phyloP scores from a whole-genome alignment of 2,113 vertebrate genomes.

The Perca schrenkii region DNA sequence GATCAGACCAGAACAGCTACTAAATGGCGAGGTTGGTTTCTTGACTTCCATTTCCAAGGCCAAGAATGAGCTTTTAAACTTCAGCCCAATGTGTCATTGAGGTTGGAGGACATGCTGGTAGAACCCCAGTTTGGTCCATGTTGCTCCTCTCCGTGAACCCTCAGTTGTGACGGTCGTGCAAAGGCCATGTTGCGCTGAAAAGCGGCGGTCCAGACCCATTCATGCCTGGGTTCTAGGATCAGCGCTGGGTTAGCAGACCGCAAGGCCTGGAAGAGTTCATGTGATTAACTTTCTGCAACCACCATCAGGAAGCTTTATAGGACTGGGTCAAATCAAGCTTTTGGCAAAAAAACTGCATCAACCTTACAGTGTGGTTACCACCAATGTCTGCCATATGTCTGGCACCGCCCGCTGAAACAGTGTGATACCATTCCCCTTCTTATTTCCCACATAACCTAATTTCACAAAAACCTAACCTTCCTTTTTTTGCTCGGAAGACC shows the following conservation, averaged over 20 bases:
- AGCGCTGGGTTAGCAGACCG: conserved; percentile 64
- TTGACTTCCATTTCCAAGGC: not conserved
- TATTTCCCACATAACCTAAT: conserved; percentile 43
- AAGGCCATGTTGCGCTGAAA: conserved; percentile 13
- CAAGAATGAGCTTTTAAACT: not conserved
- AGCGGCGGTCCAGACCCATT: conserved; percentile 20
- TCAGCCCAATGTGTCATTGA: not conserved
- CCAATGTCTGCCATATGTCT: conserved; percentile 68
- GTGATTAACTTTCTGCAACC: conserved; percentile 55
- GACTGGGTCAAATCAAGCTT: conserved; percentile 64
- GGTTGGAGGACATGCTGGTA: not conserved
- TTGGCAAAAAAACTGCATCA: conserved; percentile 33
- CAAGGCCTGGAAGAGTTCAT: conserved; percentile 59
- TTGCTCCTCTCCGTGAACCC: conserved; percentile 38
- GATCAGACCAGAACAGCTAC: not conserved
- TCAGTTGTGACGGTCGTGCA: conserved; percentile 1
- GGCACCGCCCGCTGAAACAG: conserved; percentile 38
- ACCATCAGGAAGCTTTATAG: conserved; percentile 58
- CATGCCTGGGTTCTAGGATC: conserved; percentile 59
- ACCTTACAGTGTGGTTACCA: conserved; percentile 31
- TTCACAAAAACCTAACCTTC: conserved; percentile 21
- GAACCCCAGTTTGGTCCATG: not conserved
- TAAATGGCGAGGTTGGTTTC: conserved; percentile 1
- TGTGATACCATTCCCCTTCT: conserved; percentile 46
- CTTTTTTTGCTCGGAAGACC: conserved; percentile 6